Evolutionary conservation across 2,888 invertebrate species (phyloP).

Genomic region (Entomobrya multifasciata): DNA sequence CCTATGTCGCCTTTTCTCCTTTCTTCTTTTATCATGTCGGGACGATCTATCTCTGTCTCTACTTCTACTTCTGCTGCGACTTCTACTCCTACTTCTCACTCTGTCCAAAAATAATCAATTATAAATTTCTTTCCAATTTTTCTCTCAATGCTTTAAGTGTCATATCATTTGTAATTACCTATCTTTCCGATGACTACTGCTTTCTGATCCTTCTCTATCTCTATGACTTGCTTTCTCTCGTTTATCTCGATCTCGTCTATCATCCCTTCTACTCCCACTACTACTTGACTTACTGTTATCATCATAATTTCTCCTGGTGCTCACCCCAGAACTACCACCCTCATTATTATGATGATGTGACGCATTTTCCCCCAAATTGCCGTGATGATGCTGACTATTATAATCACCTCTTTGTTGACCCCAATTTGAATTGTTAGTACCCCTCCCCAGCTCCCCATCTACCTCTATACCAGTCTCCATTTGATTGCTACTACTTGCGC

Average conservation of each 20-base stretch:
- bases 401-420: constrained; percentile 17
- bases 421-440: constrained; percentile 35
- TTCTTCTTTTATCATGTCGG: constrained; percentile 64
- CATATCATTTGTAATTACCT: constrained; percentile 13
- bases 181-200: constrained; percentile 56
- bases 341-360: constrained; percentile 32
- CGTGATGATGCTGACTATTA: not conserved
- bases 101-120: not conserved
- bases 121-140: not conserved
- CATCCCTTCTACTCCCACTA: constrained; percentile 18
- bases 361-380: not conserved
- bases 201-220: constrained; percentile 59
- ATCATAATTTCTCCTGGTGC: constrained; percentile 37
- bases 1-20: constrained; percentile 71
- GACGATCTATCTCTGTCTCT: constrained; percentile 63
- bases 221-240: constrained; percentile 49
- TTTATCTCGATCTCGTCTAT: constrained; percentile 18
- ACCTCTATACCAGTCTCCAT: too few species aligned
- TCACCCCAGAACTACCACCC: not conserved
- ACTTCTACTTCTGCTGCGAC: constrained; percentile 61
- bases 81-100: constrained; percentile 49
- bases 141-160: not conserved
- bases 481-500: not conserved
- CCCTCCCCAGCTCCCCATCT: too few species aligned
- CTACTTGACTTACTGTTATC: constrained; percentile 47